Conservation (phyloP, 2,797 vertebrate species). For the Anguilla pacifica region DNA sequence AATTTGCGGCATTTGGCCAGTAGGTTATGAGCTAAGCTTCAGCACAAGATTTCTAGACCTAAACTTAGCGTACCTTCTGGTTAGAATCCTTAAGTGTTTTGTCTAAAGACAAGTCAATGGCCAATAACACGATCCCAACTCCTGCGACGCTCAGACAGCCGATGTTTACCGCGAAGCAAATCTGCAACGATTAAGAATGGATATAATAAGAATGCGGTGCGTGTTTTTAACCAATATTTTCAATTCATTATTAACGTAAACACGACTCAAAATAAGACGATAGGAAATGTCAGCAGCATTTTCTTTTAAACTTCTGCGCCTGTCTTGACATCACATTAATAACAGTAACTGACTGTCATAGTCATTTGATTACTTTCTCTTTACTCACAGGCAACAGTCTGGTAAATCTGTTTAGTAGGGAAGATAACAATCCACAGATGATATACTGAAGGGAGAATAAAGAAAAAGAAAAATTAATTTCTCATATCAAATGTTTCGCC, state of each 20-base stretch:
- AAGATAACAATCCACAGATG: slow-evolving; percentile 61
- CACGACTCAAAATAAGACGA: neutral
- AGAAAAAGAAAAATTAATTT: neutral
- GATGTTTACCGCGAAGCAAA: slow-evolving; percentile 58
- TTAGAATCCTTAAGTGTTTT: fast-evolving
- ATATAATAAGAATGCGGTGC: neutral
- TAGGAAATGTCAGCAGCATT: neutral
- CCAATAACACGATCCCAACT: slow-evolving; percentile 52
- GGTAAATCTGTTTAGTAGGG: slow-evolving; percentile 63
- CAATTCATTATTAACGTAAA: neutral
- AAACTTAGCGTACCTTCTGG: slow-evolving; percentile 42
- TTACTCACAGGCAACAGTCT: slow-evolving; percentile 60
- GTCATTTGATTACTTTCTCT: neutral
- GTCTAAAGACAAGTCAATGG: slow-evolving; percentile 46
- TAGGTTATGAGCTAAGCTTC: neutral
- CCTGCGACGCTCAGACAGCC: slow-evolving; percentile 51
- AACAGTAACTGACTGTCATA: neutral
- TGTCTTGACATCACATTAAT: neutral
- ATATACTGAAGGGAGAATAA: slow-evolving; percentile 61
- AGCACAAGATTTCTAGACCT: neutral
- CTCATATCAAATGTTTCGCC: neutral
- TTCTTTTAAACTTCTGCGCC: neutral
- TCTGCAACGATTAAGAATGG: slow-evolving; percentile 48
- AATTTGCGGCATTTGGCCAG: neutral
- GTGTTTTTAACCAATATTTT: neutral